Evolutionary conservation across 2,113 vertebrate genomes (phyloP).

Genomic region (Coturnix japonica): DNA sequence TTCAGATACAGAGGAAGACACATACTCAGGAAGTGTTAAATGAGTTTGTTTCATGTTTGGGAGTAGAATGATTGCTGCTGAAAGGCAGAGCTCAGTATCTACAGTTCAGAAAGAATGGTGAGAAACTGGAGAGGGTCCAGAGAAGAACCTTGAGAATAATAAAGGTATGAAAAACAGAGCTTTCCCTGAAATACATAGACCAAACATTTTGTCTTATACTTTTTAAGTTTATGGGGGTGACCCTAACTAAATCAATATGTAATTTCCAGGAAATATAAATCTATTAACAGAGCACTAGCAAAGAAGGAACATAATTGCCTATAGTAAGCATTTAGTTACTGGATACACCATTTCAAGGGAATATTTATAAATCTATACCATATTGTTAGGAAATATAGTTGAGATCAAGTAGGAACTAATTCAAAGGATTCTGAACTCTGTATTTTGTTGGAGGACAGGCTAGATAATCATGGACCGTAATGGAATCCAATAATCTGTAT

Average conservation of each 20-base stretch:
- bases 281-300: conserved; percentile 9
- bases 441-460: not conserved
- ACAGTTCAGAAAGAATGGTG: not conserved
- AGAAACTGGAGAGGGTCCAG: not conserved
- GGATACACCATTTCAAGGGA: conserved; percentile 24
- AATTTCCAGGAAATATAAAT: conserved; percentile 49
- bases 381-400: not conserved
- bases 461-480: not conserved
- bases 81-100: not conserved
- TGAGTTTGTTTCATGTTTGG: not conserved
- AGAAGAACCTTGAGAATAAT: not conserved
- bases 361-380: conserved; percentile 41
- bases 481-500: not conserved
- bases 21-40: not conserved
- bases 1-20: not conserved
- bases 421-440: not conserved
- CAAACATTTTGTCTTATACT: not conserved
- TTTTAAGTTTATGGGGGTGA: not conserved
- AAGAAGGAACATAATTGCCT: conserved; percentile 19
- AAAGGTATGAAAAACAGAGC: not conserved
- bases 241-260: not conserved
- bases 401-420: conserved; percentile 4
- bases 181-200: not conserved
- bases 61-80: not conserved
- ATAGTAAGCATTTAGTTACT: conserved; percentile 20